Percentiles rank a stretch among this genome's conserved stretches.
phyloP scores from a whole-genome alignment of 1,140 invertebrate species.

The Sarcophaga peregrina region DNA sequence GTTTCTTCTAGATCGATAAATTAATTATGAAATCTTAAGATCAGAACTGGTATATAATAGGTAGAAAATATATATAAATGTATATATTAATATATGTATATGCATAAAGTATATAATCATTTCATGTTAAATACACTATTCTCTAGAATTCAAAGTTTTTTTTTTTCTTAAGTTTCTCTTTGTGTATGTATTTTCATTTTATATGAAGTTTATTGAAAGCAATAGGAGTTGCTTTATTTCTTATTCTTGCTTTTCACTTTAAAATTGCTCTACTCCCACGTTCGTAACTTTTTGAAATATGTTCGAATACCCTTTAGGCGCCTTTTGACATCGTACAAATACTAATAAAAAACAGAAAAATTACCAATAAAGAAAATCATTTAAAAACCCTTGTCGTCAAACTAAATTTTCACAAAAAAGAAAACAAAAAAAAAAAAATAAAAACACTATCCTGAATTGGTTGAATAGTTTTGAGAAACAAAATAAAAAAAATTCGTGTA shows the following conservation, averaged over 20 bases:
- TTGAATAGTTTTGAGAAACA: neutral
- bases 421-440: neutral
- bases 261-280: slow-evolving; percentile 7
- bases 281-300: neutral
- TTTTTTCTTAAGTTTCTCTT: neutral
- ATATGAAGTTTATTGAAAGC: neutral
- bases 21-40: no score
- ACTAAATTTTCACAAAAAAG: neutral
- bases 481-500: neutral
- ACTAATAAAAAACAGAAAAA: neutral
- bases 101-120: no score
- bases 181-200: neutral
- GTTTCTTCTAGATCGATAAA: no score
- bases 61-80: no score
- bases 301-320: slow-evolving; percentile 10
- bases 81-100: no score
- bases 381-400: slow-evolving; percentile 25
- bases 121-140: no score
- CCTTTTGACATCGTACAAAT: slow-evolving; percentile 9
- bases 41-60: no score
- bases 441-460: neutral
- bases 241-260: neutral
- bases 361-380: neutral
- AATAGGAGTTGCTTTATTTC: slow-evolving; percentile 10
- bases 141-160: no score